Evolutionary conservation across 2,888 invertebrate species (phyloP), one percentile per base, ranked within the genome.

Genomic region (Geotrupes spiniger): DNA sequence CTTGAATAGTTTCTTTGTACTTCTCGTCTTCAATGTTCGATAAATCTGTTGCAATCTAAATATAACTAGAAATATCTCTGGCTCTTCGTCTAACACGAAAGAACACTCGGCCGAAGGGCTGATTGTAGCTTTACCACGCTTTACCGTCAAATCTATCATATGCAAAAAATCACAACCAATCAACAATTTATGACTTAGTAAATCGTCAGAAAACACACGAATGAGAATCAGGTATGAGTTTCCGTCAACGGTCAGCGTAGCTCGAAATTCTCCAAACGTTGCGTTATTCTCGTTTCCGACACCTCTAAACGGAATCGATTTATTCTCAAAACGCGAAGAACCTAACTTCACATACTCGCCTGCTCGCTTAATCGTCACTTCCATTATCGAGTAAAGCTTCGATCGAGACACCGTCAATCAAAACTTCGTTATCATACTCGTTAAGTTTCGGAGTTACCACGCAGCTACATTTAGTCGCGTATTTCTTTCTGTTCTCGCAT

Each of bases 181-280:
- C 9, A 49, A 11, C 31, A 52, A 10, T n/a, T 28, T 8, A 9
- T 36, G 26, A 4, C 33, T 42, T 26, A 48, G 44, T 14, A 28
- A 28, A 8, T 44, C 11, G 16, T 45, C 49, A 8, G 52, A 11
- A 29, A 52, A 38, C 27, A 49, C 40, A n/a, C 49, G 48, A 9
- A 49, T 16, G 9, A 8, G 11, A 26, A 42, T 41, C 16, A 40
- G 16, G 28, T 36, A 42, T 10, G 25, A 16, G 15, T 40, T 17
- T 4, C 36, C 42, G 36, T 42, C 21, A 33, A 36, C 28, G 29
- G 9, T 21, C n/a, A 33, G 21, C 8, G 9, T 12, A n/a, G 26
- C 40, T 28, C 9, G 29, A 27, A 48, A 44, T 36, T 40, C 39
- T 9, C 45, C 41, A 12, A 52, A n/a, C 10, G 52, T 48, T 25